These are phyloP conservation scores for Sphecodes monilicornis DNA, from an alignment of 2,888 invertebrate species.

Conservation along the genomic window DNA sequence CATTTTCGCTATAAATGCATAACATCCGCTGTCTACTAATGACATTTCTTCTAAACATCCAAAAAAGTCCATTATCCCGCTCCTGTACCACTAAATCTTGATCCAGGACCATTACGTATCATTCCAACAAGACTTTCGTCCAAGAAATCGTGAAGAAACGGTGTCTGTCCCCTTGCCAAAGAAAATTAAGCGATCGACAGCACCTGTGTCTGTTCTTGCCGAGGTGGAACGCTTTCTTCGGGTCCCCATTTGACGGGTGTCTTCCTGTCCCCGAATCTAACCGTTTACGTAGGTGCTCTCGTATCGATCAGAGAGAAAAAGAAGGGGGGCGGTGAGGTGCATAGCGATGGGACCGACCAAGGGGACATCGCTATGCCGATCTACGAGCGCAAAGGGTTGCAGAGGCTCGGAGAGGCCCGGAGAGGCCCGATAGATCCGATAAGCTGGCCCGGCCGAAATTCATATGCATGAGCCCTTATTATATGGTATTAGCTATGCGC, in stretches of 20 bases:
- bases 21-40: too few species aligned
- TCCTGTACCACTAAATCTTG: not conserved
- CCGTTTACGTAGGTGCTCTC: slow-evolving; percentile 44
- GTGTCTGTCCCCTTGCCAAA: not conserved
- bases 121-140: too few species aligned
- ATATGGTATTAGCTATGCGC: slow-evolving; percentile 83
- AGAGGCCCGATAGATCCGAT: slow-evolving; percentile 76
- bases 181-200: slow-evolving; percentile 12
- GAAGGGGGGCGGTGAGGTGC: slow-evolving; percentile 45
- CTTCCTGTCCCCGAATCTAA: slow-evolving; percentile 8
- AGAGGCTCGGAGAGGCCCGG: slow-evolving; percentile 40
- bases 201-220: not conserved
- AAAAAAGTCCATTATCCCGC: not conserved
- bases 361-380: slow-evolving; percentile 58
- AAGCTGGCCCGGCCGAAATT: slow-evolving; percentile 79
- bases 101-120: not conserved
- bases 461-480: slow-evolving; percentile 83
- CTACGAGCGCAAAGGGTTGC: slow-evolving; percentile 73
- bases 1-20: too few species aligned
- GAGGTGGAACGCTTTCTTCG: not conserved
- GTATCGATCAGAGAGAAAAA: slow-evolving; percentile 33
- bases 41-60: not conserved
- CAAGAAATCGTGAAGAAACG: not conserved
- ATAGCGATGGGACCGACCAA: slow-evolving; percentile 51
- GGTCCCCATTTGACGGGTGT: slow-evolving; percentile 10